Evolutionary conservation across 2,797 vertebrate genomes (phyloP), one percentile per base, ranked within the genome.

Genomic region (Perodicticus potto): DNA sequence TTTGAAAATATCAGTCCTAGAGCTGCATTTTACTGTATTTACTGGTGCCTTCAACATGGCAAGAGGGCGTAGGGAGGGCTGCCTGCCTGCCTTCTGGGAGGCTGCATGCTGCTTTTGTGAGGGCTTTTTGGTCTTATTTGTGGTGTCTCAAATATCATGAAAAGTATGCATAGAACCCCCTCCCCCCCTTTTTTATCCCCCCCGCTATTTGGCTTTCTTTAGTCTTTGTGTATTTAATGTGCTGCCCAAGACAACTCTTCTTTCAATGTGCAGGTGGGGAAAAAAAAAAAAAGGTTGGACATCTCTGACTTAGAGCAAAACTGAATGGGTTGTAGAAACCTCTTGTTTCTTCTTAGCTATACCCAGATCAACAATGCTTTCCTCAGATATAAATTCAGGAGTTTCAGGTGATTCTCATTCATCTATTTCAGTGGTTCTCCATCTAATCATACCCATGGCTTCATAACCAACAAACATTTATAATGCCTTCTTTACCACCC

Each of bases 391-490:
- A 74, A 69, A 14, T 14, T 59, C 19, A 59, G 55, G 13, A 89
- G 29, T 34, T 69, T 14, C 23, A 89, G 2, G 23, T 53, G 49
- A 65, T 61, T 82, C 77, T 78, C 8, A 70, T 63, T 65, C 11
- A 4, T 19, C 77, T 70, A 1, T 22, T 17, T 0, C 1, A 22
- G 25, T 9, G 17, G 1, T 34, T 65, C 7, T 43, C 19, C 29
- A 37, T 34, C 11, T 80, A 65, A 80, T 29, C 65, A 70, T 27
- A 80, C 2, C 23, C 61, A 59, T 10, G 19, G 0, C 23, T 5
- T 2, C 63, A 1, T 17, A 61, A 83, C 57, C 27, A 22, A 65
- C 3, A 43, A 69, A 16, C 11, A 77, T 27, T 72, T 37, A 2
- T 12, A 91, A 77, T 55, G 3, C 25, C 32, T 57, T 83, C 32